Conservation (phyloP, 2,113 vertebrate genomes). For the Pandion haliaetus region DNA sequence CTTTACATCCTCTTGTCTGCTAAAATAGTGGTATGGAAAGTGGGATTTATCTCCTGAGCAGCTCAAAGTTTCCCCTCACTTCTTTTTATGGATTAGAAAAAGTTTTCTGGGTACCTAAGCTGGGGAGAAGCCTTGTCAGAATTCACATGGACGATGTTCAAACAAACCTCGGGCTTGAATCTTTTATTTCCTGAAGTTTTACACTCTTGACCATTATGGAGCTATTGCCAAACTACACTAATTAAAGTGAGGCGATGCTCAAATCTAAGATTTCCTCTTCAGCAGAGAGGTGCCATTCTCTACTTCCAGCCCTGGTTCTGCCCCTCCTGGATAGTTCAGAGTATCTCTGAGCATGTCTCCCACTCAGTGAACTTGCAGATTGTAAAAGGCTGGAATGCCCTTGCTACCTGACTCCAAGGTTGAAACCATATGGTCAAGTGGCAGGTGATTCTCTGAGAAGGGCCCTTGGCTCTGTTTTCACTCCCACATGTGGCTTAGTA, state of each 20-base stretch:
- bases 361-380: neutral
- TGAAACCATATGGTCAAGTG: slow-evolving; percentile 67
- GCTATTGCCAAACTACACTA: neutral
- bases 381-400: slow-evolving; percentile 49
- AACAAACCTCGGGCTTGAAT: neutral
- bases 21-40: neutral
- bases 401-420: slow-evolving; percentile 65
- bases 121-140: neutral
- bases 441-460: slow-evolving; percentile 61
- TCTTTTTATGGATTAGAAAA: neutral
- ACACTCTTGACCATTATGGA: neutral
- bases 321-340: neutral
- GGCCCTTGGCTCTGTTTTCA: slow-evolving; percentile 66
- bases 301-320: neutral
- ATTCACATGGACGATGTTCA: neutral
- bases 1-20: neutral
- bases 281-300: neutral
- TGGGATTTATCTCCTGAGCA: neutral
- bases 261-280: neutral
- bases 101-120: neutral
- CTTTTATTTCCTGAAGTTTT: neutral
- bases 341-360: neutral
- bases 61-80: neutral
- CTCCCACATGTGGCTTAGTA: slow-evolving; percentile 64
- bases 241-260: neutral